These are phyloP conservation scores for Ammodramus savannarum DNA, from an alignment of 2,113 vertebrate species.

Conservation along the genomic window DNA sequence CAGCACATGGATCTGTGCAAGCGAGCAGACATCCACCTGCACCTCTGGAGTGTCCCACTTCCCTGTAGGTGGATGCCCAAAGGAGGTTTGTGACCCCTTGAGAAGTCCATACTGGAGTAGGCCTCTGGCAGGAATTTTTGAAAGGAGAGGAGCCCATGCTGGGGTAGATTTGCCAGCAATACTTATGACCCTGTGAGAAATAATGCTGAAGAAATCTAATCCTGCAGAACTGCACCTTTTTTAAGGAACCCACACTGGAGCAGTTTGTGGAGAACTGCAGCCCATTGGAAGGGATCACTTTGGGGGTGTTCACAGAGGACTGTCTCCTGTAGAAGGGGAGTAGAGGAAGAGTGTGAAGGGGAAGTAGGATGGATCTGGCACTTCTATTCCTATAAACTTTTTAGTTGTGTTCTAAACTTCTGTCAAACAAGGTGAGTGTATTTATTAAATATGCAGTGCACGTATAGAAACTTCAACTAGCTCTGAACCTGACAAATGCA, in stretches of 20 bases:
- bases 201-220: neutral
- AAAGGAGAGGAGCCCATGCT: neutral
- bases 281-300: neutral
- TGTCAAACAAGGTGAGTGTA: neutral
- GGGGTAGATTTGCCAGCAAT: neutral
- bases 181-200: neutral
- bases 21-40: neutral
- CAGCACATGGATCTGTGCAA: no score
- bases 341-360: neutral
- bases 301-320: neutral
- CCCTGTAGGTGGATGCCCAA: neutral
- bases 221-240: neutral
- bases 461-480: neutral
- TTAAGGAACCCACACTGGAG: neutral
- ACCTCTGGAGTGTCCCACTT: neutral
- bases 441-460: no score
- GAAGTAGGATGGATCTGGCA: neutral
- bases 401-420: neutral
- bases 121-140: neutral
- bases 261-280: neutral
- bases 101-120: neutral
- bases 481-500: neutral
- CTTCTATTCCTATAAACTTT: neutral
- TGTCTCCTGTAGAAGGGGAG: neutral
- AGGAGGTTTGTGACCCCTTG: neutral